Evolutionary conservation across 1,140 invertebrate species (phyloP).

Genomic region (Mercenaria mercenaria): DNA sequence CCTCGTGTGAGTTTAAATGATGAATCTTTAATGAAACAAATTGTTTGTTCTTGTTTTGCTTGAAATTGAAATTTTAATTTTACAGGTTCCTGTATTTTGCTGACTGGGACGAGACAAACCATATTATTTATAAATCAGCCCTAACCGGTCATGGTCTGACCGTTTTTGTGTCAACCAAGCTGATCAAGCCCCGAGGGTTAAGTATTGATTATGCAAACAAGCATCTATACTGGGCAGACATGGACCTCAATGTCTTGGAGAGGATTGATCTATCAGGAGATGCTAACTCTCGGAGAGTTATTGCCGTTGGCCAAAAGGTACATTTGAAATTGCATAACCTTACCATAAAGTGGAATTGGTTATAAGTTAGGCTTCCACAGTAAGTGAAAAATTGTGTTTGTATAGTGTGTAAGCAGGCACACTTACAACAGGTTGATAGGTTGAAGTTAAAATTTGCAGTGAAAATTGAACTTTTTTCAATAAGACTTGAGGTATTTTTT

Average conservation of each 20-base stretch:
- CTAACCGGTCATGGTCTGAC: not conserved
- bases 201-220: slow-evolving; percentile 47
- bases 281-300: slow-evolving; percentile 17
- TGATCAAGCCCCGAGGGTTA: slow-evolving; percentile 9
- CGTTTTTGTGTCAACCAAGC: slow-evolving; percentile 20
- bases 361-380: no score
- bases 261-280: slow-evolving; percentile 38
- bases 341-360: no score
- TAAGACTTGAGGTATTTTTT: no score
- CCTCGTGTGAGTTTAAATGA: no score
- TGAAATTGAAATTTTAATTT: no score
- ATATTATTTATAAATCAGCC: not conserved
- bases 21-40: no score
- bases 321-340: not conserved
- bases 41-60: no score
- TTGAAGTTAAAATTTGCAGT: no score
- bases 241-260: slow-evolving; percentile 50
- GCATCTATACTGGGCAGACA: slow-evolving; percentile 62
- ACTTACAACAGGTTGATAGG: no score
- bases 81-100: slow-evolving; percentile 40
- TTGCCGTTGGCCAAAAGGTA: slow-evolving; percentile 42
- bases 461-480: no score
- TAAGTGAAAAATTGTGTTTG: no score
- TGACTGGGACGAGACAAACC: not conserved
- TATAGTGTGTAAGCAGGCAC: no score